Evolutionary conservation across 1,140 invertebrate species (phyloP).

Genomic region (Lordiphosa collinella): DNA sequence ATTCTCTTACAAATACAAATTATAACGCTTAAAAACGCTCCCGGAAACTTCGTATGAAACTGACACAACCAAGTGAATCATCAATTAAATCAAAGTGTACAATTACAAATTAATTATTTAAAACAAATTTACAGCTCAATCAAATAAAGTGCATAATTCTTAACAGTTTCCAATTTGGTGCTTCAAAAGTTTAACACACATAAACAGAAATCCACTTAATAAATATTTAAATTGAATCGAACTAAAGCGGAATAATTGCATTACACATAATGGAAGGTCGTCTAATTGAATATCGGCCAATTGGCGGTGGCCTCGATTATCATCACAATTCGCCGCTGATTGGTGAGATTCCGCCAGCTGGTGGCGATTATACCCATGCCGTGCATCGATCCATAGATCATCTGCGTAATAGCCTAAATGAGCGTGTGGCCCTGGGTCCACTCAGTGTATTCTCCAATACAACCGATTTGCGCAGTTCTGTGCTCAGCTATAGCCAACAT

Average conservation of each 20-base stretch:
- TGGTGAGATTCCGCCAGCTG: conserved; percentile 82
- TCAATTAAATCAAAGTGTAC: too few species aligned
- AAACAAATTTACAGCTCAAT: too few species aligned
- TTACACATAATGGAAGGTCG: conserved; percentile 81
- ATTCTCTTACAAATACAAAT: too few species aligned
- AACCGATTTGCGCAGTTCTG: conserved; percentile 65
- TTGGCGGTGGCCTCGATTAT: conserved; percentile 83
- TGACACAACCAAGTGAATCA: too few species aligned
- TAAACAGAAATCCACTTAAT: not conserved
- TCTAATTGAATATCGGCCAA: conserved; percentile 83
- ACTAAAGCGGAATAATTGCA: conserved; percentile 19
- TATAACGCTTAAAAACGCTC: too few species aligned
- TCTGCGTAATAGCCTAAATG: conserved; percentile 82
- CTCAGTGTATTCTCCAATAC: conserved; percentile 75
- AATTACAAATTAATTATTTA: too few species aligned
- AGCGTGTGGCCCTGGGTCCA: conserved; percentile 81
- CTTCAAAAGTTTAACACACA: not conserved
- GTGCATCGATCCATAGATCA: conserved; percentile 86
- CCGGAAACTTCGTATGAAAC: too few species aligned
- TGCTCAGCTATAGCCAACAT: conserved; percentile 71
- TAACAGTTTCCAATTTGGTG: too few species aligned
- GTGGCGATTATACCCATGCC: conserved; percentile 83
- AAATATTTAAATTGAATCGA: not conserved
- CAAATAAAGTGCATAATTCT: not conserved
- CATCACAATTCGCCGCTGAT: conserved; percentile 83